These are phyloP conservation scores for Phasia obesa DNA, from an alignment of 2,888 invertebrate species.

Conservation along the genomic window DNA sequence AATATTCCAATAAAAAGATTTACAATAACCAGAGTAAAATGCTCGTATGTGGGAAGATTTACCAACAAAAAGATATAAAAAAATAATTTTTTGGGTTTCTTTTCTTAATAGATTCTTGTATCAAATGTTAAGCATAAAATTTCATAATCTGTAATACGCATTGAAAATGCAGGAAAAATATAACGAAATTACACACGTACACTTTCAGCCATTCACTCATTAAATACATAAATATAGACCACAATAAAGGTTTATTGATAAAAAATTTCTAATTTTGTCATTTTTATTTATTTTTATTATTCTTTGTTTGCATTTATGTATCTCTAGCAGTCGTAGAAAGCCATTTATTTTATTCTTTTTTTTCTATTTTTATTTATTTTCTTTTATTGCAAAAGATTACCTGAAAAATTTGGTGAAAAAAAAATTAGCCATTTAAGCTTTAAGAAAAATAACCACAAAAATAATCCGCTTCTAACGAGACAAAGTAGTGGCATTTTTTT, in stretches of 20 bases:
- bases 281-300: constrained; percentile 18
- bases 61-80: constrained; percentile 21
- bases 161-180: constrained; percentile 1
- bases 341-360: constrained; percentile 18
- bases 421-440: constrained; percentile 17
- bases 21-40: constrained; percentile 31
- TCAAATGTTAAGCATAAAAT: constrained; percentile 27
- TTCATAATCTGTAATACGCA: constrained; percentile 42
- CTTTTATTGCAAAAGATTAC: constrained; percentile 4
- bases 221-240: constrained; percentile 7
- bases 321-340: constrained; percentile 20
- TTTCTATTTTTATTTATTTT: constrained; percentile 32
- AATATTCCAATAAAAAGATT: constrained; percentile 44
- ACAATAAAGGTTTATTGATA: constrained; percentile 7
- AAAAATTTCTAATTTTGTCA: not conserved
- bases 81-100: constrained; percentile 1
- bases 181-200: constrained; percentile 5
- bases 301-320: constrained; percentile 25
- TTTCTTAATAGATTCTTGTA: constrained; percentile 11
- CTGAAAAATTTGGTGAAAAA: not conserved
- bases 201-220: not conserved
- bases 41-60: not conserved
- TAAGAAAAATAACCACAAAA: constrained; percentile 56
- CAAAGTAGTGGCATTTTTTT: constrained; percentile 55
- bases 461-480: constrained; percentile 68